These are phyloP conservation scores for Latrodectus geometricus DNA, from an alignment of 1,140 invertebrate genomes.

Conservation along the genomic window DNA sequence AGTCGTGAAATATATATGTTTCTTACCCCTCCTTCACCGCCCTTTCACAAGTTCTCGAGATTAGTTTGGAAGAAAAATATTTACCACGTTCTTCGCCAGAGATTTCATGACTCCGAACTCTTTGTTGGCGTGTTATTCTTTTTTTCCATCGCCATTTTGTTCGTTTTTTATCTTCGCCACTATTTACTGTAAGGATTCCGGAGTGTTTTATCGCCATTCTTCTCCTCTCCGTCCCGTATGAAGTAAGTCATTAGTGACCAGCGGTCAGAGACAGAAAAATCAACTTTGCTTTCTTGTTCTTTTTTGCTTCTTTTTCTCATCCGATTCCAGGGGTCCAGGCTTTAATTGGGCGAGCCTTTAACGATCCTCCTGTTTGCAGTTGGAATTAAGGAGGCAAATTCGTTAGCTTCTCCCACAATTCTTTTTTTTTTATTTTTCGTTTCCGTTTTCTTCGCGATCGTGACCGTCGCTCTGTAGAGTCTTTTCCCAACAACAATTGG, in stretches of 20 bases:
- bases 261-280: constrained; percentile 45
- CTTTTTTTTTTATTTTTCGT: constrained; percentile 17
- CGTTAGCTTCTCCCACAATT: constrained; percentile 37
- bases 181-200: constrained; percentile 50
- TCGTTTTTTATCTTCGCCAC: constrained; percentile 8
- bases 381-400: constrained; percentile 59
- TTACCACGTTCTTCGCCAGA: neutral
- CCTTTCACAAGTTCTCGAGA: constrained; percentile 38
- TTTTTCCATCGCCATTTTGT: neutral
- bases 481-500: constrained; percentile 16
- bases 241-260: constrained; percentile 59
- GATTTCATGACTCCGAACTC: neutral
- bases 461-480: constrained; percentile 30
- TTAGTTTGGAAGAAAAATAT: constrained; percentile 51
- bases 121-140: neutral
- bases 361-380: constrained; percentile 43
- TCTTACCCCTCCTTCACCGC: no score
- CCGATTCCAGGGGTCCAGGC: constrained; percentile 12
- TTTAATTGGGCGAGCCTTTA: constrained; percentile 30
- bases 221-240: constrained; percentile 26
- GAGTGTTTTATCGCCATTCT: constrained; percentile 30
- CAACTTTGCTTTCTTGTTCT: constrained; percentile 59
- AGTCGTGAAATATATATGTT: no score
- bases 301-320: constrained; percentile 25
- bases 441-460: constrained; percentile 8